phyloP scores from a whole-genome alignment of 1,140 invertebrate species.

The Brachionus manjavacas region DNA sequence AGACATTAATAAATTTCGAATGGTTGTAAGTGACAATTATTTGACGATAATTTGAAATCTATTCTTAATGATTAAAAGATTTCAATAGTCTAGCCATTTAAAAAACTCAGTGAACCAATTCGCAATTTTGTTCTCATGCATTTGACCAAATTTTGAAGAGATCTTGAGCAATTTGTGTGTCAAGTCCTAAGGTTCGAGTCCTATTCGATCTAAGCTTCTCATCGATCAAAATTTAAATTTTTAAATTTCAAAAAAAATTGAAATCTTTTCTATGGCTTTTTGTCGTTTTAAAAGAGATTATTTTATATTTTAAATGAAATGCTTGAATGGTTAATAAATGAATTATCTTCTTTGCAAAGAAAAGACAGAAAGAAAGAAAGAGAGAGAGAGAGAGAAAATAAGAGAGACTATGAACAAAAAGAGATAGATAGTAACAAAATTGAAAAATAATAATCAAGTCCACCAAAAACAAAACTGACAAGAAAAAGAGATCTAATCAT shows the following conservation, averaged over 20 bases:
- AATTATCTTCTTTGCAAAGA: constrained; percentile 27
- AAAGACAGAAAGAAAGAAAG: constrained; percentile 15
- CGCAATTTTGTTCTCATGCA: constrained; percentile 29
- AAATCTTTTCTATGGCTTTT: constrained; percentile 14
- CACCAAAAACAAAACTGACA: constrained; percentile 37
- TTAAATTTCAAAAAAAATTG: constrained; percentile 23
- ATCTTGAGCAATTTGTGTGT: not conserved
- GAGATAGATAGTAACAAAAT: constrained; percentile 19
- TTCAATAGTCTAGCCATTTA: constrained; percentile 34
- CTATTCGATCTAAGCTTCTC: not conserved
- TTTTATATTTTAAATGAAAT: constrained; percentile 39
- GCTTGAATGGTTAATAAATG: constrained; percentile 28
- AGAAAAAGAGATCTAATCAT: constrained; percentile 38
- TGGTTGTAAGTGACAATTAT: constrained; percentile 35
- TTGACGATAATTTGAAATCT: constrained; percentile 37
- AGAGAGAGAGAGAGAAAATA: not conserved
- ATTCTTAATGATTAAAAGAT: constrained; percentile 37
- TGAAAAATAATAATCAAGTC: constrained; percentile 37
- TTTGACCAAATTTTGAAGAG: not conserved
- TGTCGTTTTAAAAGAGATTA: constrained; percentile 22
- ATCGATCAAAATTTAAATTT: not conserved
- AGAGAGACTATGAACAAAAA: not conserved
- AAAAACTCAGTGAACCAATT: constrained; percentile 30
- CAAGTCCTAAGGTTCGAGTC: not conserved
- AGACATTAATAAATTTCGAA: constrained; percentile 40